Conservation (phyloP, 2,113 vertebrate species). For the Cyanistes caeruleus region DNA sequence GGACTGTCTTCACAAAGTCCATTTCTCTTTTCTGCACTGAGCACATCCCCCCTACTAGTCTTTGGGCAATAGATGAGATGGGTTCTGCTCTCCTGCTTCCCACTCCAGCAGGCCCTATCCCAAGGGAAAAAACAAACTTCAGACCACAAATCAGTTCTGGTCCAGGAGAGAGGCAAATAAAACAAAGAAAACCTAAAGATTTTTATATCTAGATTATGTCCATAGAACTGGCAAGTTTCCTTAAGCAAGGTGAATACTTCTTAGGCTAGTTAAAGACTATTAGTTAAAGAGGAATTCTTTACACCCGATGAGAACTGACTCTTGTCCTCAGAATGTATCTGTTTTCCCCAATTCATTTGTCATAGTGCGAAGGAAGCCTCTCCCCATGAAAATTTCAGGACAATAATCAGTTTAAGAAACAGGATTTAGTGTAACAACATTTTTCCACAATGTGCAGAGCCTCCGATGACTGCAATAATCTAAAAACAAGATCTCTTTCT, state of each 20-base stretch:
- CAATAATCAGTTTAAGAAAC: background rate
- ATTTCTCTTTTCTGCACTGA: background rate
- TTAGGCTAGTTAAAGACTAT: background rate
- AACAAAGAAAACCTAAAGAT: background rate
- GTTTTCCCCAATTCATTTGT: background rate
- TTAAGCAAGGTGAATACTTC: background rate
- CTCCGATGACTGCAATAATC: background rate
- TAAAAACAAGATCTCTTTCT: background rate
- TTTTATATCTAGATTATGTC: background rate
- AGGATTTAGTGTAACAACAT: background rate
- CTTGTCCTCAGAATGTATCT: background rate
- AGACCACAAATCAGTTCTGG: background rate
- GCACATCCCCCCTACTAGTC: background rate
- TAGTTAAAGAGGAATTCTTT: conserved; percentile 32
- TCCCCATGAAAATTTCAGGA: conserved; percentile 8
- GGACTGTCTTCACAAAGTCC: background rate
- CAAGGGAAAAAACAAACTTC: background rate
- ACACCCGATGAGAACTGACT: background rate
- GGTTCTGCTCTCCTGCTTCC: background rate
- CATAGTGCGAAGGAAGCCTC: background rate
- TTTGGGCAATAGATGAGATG: background rate
- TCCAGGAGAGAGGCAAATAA: background rate
- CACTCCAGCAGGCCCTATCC: fast-evolving
- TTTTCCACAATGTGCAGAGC: background rate
- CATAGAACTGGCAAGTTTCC: background rate